Conservation (phyloP, 2,113 vertebrate species). For the Istiophorus platypterus region DNA sequence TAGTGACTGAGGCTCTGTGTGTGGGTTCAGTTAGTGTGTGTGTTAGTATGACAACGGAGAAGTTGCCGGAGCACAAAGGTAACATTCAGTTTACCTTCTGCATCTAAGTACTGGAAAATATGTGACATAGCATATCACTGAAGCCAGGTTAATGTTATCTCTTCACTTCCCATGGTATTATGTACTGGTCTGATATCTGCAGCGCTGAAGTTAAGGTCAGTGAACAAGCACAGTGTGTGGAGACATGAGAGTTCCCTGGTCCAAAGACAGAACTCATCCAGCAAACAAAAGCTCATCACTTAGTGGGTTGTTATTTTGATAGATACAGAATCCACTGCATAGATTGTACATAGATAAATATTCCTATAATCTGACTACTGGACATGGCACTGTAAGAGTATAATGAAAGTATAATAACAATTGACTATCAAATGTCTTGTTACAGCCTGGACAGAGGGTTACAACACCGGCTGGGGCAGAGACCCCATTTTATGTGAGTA, state of each 20-base stretch:
- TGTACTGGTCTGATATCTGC: conserved; percentile 50
- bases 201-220: conserved; percentile 47
- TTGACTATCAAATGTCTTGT: not conserved
- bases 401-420: not conserved
- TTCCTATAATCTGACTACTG: not conserved
- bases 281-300: conserved; percentile 14
- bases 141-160: conserved; percentile 73
- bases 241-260: conserved; percentile 9
- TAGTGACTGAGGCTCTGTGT: conserved; percentile 4
- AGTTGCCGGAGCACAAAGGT: conserved; percentile 72
- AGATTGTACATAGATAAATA: not conserved
- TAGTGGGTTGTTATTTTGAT: not conserved
- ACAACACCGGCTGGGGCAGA: too few species aligned
- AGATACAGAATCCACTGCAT: not conserved
- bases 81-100: conserved; percentile 65
- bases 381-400: too few species aligned
- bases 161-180: conserved; percentile 62
- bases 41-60: conserved; percentile 51
- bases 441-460: not conserved
- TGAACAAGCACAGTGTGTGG: conserved; percentile 38
- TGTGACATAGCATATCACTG: conserved; percentile 56
- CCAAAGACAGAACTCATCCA: conserved; percentile 30
- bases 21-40: conserved; percentile 16
- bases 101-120: conserved; percentile 70
- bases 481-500: too few species aligned